Base-by-base conservation (phyloP, 1,140 invertebrate genomes). In the Spodoptera frugiperda region DNA sequence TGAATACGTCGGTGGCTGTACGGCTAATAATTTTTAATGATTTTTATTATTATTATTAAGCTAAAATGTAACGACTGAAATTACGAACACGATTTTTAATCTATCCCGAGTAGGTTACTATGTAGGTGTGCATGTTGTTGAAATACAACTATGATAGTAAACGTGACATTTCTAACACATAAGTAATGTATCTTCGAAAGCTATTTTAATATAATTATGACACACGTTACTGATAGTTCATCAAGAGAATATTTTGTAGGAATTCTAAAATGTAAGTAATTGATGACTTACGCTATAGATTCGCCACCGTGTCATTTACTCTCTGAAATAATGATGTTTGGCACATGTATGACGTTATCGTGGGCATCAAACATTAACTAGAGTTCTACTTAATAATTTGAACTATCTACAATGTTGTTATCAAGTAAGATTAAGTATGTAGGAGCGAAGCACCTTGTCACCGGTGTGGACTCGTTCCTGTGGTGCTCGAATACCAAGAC, bases 1-100 rank as follows among this genome's bases (percentile, higher is more conserved):
- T 33, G 11, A 61, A 49, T 65, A 65, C 72, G 48, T 63, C 39
- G 72, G 55, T 44, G 55, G 59, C 55, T 73, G 55, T 73, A 73
- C 74, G 51, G 67, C 78, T 73, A 59, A 73, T 73, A 81, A 81
- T 79, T 68, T 78, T 78, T 82, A 79, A 78, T 81, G 82, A 79
- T 73, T 80, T 82, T 86, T 79, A 86, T 82, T 76, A 86, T 78
- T 87, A 89, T 39, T 39, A 39, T 39, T 39, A 87, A 74, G 83
- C 82, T 88, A 84, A 78, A 83, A 85, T 81, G 78, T 84, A 78
- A 86, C 75, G 81, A 89, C 78, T 88, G 86, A 87, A 90, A 85
- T 81, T 82, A 88, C 87, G 79, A 89, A 89, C 82, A 86, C 84
- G 83, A 86, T 82, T 85, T 84, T 78, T 83, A 82, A 84, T 76